phyloP scores from a whole-genome alignment of 1,140 invertebrate genomes.

The Pomacea maculata region DNA sequence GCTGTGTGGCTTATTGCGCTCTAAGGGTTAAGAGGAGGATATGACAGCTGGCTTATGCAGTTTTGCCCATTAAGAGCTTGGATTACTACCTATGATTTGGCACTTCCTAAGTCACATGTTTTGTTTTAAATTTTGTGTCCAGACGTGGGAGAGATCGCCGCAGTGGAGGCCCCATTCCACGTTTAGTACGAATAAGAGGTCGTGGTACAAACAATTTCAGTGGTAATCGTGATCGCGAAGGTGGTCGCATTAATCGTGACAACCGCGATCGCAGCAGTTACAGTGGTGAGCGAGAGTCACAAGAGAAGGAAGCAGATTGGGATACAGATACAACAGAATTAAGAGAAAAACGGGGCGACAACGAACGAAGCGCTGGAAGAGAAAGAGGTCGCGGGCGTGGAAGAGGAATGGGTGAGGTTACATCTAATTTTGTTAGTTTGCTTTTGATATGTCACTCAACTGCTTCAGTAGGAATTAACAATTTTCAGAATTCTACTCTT shows the following conservation, averaged over 20 bases:
- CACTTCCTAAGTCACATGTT: background rate
- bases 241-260: conserved; percentile 20
- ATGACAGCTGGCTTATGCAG: no score
- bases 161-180: conserved; percentile 45
- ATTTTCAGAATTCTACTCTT: no score
- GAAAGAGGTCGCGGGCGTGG: conserved; percentile 69
- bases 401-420: conserved; percentile 35
- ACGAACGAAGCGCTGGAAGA: conserved; percentile 41
- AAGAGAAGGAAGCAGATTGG: conserved; percentile 31
- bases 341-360: conserved; percentile 6
- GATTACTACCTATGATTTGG: no score
- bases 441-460: no score
- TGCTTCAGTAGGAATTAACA: no score
- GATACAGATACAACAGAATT: conserved; percentile 16
- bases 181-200: conserved; percentile 48
- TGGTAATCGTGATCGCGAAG: conserved; percentile 37
- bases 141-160: conserved; percentile 42
- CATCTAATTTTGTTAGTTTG: background rate
- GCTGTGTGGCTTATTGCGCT: no score
- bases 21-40: no score
- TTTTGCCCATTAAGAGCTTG: no score
- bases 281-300: conserved; percentile 19
- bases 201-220: conserved; percentile 52
- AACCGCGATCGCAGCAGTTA: conserved; percentile 11
- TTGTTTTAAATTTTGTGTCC: background rate